phyloP scores from a whole-genome alignment of 2,113 vertebrate genomes.

The Enhydra lutris region DNA sequence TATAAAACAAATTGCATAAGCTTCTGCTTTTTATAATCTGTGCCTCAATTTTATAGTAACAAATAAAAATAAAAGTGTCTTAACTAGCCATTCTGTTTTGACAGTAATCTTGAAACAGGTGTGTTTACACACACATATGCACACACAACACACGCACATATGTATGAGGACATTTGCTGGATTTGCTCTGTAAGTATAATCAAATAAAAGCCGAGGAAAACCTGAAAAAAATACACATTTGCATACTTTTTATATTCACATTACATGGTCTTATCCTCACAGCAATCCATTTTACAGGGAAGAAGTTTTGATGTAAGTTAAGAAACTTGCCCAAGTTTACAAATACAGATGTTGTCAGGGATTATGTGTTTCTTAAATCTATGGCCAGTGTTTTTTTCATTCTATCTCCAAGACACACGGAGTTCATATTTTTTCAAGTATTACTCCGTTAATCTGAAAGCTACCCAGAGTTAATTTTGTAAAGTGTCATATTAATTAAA shows the following conservation, averaged over 20 bases:
- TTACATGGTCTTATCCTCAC: neutral
- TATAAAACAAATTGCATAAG: neutral
- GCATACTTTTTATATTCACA: neutral
- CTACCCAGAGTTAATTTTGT: neutral
- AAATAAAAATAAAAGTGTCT: neutral
- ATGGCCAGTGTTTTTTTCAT: neutral
- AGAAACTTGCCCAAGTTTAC: neutral
- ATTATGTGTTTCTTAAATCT: neutral
- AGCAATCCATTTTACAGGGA: neutral
- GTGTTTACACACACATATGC: neutral
- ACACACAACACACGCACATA: neutral
- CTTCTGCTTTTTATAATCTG: neutral
- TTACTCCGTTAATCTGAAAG: neutral
- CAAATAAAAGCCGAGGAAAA: neutral
- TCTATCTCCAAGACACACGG: neutral
- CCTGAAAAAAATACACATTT: neutral
- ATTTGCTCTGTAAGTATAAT: neutral
- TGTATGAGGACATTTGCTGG: neutral
- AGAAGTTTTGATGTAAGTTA: neutral
- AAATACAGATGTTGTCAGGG: neutral
- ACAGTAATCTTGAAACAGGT: neutral
- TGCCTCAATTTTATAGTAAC: neutral
- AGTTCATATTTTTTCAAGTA: neutral
- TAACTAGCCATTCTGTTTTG: neutral
- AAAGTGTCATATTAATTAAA: neutral